Evolutionary conservation across 2,113 vertebrate genomes (phyloP).

Genomic region (Paradisaea rubra): DNA sequence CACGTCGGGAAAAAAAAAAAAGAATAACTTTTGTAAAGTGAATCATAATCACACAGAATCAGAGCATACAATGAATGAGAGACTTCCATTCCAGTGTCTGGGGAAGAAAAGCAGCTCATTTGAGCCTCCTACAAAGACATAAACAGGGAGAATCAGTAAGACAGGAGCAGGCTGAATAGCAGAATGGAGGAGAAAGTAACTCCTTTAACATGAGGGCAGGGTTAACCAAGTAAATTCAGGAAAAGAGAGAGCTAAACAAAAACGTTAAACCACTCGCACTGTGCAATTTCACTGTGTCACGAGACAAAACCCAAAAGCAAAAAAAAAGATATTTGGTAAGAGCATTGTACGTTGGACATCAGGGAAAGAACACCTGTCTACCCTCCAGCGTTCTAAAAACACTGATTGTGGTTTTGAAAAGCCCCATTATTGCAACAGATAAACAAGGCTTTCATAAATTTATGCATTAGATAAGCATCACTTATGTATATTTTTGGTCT

Average conservation of each 20-base stretch:
- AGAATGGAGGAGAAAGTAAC: neutral
- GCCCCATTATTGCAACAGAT: neutral
- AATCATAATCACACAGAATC: neutral
- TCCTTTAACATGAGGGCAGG: neutral
- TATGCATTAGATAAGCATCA: neutral
- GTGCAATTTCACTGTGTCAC: neutral
- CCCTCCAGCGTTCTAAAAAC: accelerated
- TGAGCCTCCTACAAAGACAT: neutral
- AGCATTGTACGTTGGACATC: neutral
- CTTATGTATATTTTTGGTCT: neutral
- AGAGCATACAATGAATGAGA: neutral
- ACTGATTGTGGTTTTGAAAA: neutral
- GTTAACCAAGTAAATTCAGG: neutral
- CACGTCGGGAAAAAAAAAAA: neutral
- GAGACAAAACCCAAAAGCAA: neutral
- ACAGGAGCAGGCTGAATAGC: neutral
- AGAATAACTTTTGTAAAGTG: neutral
- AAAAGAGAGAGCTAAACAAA: neutral
- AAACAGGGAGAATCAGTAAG: neutral
- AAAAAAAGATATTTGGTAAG: neutral
- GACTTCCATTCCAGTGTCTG: neutral
- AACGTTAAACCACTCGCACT: neutral
- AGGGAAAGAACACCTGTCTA: neutral
- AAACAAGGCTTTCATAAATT: neutral
- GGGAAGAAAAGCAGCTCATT: neutral